Percentiles rank a stretch among this genome's conserved stretches.
Evolutionary conservation across 2,797 vertebrate species (phyloP).

Genomic region (Gobio occitaniae): DNA sequence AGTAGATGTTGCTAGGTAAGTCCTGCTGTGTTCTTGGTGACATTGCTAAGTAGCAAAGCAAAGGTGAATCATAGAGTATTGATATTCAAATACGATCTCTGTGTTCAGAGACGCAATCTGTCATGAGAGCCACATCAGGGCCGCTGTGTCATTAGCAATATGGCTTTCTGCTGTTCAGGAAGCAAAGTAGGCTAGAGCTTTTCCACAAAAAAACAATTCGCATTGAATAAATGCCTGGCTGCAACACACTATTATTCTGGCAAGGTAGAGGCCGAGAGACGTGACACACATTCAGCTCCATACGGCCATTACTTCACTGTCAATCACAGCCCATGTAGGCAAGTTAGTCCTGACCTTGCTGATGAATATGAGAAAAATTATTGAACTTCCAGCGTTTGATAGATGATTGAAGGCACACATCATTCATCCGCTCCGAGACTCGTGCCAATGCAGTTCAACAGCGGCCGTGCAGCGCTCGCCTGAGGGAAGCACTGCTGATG

Average conservation of each 20-base stretch:
- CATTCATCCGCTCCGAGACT: conserved; percentile 13
- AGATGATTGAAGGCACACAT: conserved; percentile 45
- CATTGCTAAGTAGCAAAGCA: neutral
- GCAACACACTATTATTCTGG: neutral
- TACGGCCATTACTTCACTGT: conserved; percentile 18
- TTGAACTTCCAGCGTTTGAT: conserved; percentile 27
- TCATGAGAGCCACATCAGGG: conserved; percentile 2
- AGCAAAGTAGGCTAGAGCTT: neutral
- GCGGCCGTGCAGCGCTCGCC: neutral
- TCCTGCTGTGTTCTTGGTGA: neutral
- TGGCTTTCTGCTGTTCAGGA: neutral
- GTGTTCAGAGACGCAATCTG: neutral
- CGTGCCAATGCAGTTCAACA: neutral
- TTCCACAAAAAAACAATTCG: neutral
- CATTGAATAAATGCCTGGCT: neutral
- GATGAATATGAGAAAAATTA: conserved; percentile 41
- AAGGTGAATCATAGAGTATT: neutral
- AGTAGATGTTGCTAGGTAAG: neutral
- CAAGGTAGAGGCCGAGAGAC: conserved; percentile 9
- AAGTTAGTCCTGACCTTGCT: conserved; percentile 35
- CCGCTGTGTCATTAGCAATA: neutral
- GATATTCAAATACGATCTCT: neutral
- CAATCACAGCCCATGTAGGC: conserved; percentile 10
- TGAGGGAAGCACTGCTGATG: conserved; percentile 4
- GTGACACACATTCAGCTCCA: conserved; percentile 3